Evolutionary conservation across 2,888 invertebrate species (phyloP), one percentile per base, ranked within the genome.

Genomic region (Melanophora roralis): DNA sequence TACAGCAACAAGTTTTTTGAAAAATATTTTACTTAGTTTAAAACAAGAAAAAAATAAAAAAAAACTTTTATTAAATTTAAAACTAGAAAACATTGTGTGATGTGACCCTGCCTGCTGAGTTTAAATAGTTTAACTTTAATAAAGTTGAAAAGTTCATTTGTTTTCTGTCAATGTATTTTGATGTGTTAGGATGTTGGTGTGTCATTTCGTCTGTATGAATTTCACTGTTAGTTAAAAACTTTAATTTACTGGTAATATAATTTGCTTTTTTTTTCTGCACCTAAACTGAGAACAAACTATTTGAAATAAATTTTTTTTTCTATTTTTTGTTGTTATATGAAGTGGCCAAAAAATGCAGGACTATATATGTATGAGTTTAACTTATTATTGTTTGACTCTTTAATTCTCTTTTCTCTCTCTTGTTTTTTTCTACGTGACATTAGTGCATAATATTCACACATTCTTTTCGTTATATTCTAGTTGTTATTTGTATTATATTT

Each of bases 211-310:
- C 6, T 45, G 40, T 68, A 9, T 23, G 9, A 32, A 16, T 68
- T 47, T 43, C 12, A 23, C 45, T 73, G 51, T 68, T 36, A n/a
- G n/a, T 69, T 5, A 59, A 49, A 40, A 77, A 60, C 60, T 64
- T 77, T 77, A 77, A 77, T 77, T 69, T 71, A 71, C 32, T 71
- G 57, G 49, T 27, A 51, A 71, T 57, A 77, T 59, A 77, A 77
- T 77, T 71, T 71, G 65, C 38, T 69, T 69, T 40, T 38, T 51
- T 71, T 57, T 19, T n/a, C 43, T 45, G 19, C 27, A 7, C 19
- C 11, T 27, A 53, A 75, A 75, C 60, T 75, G 12, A 45, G 32
- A 59, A 23, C 51, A 59, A 74, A 74, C 74, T 67, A 74, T 74
- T 74, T 40, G 14, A 43, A 34, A 14, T 7, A 43, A 43, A 12